Evolutionary conservation across 2,888 invertebrate species (phyloP), one percentile per base, ranked within the genome.

Genomic region (Macrophya alboannulata): DNA sequence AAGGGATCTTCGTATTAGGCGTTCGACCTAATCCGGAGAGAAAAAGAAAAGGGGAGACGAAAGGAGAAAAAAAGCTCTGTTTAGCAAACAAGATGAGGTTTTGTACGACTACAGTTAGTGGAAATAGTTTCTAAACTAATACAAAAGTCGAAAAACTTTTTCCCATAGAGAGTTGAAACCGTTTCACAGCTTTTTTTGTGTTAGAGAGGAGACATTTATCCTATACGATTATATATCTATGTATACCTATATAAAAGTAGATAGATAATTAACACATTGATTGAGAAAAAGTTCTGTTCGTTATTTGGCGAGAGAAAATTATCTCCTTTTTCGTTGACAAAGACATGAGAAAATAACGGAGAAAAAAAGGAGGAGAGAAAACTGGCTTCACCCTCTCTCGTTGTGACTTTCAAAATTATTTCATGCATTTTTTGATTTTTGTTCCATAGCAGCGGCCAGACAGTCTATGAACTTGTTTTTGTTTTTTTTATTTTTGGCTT

Each of bases 81-180:
- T 77, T 37, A 77, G 55, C 77, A 77, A 77, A 77, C 51, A 31
- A 31, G 77, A 77, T 77, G 51, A 77, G 77, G 31, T 55, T 76
- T 25, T 4, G 25, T n/a, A 45, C 48, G 51, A 31, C 51, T 77
- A 31, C 37, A 17, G 31, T 74, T 21, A 45, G 43, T 74, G 43
- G 45, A 74, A 74, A 45, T 45, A 74, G 74, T 77, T 77, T 37
- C 31, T 17, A 31, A 31, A 77, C 77, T 55, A 55, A 77, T 77
- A 77, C 77, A 12, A 51, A 55, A 77, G 77, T 55, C 31, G 17
- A 77, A 55, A 8, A 77, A 51, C 51, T 55, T 77, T 77, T 55
- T 9, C 51, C 31, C 48, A 31, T 31, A 21, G n/a, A 17, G 31
- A 43, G 45, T 74, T 12, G 72, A 74, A 45, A 21, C n/a, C 17